Percentiles rank a stretch among this genome's conserved stretches.
phyloP scores from a whole-genome alignment of 2,888 invertebrate genomes.

The Panzeria rudis region DNA sequence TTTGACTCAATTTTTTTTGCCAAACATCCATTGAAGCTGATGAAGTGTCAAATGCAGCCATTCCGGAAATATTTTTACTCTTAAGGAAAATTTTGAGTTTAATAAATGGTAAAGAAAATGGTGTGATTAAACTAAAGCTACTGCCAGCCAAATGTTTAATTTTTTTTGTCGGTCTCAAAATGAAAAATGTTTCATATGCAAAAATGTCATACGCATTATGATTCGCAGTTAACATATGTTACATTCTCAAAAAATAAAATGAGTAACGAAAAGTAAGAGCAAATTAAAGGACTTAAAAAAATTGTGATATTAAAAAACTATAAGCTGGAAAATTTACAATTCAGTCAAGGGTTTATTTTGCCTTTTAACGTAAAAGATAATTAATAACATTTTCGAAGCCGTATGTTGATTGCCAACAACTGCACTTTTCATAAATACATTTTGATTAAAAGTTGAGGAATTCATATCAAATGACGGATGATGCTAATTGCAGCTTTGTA shows the following conservation, averaged over 20 bases:
- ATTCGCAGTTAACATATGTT: slow-evolving; percentile 68
- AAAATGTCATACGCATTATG: slow-evolving; percentile 72
- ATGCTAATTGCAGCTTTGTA: background rate
- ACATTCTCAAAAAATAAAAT: slow-evolving; percentile 24
- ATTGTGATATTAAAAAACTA: slow-evolving; percentile 57
- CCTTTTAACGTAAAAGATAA: slow-evolving; percentile 47
- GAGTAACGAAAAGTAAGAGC: slow-evolving; percentile 14
- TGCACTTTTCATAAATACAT: slow-evolving; percentile 28
- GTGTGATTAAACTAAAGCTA: slow-evolving; percentile 8
- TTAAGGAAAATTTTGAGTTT: slow-evolving; percentile 25
- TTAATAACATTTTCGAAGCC: slow-evolving; percentile 59
- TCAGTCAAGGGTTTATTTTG: slow-evolving; percentile 41
- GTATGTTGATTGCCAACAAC: slow-evolving; percentile 35
- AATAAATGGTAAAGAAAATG: slow-evolving; percentile 14
- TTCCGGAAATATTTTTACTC: slow-evolving; percentile 53
- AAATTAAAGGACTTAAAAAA: slow-evolving; percentile 9
- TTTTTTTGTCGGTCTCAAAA: slow-evolving; percentile 33
- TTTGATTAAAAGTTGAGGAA: slow-evolving; percentile 42
- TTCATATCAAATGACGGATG: slow-evolving; percentile 43
- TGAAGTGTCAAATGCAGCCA: slow-evolving; percentile 71
- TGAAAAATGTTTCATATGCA: slow-evolving; percentile 72
- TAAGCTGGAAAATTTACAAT: slow-evolving; percentile 70
- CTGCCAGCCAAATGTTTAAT: slow-evolving; percentile 14
- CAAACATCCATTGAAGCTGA: slow-evolving; percentile 62
- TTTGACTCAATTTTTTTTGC: background rate